Conservation (phyloP, 2,113 vertebrate genomes). For the Hypomesus transpacificus region DNA sequence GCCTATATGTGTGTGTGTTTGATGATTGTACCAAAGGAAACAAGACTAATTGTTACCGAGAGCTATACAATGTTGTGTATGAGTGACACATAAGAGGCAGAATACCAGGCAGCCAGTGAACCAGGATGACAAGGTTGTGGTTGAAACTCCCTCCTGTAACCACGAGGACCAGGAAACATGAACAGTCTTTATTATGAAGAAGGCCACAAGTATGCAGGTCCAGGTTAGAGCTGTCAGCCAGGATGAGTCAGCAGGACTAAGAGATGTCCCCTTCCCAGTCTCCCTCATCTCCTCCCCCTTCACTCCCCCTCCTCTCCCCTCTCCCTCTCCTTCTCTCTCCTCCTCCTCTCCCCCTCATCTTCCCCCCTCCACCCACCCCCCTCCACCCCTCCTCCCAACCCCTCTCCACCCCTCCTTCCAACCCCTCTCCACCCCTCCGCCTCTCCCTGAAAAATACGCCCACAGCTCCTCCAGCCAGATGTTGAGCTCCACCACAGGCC, state of each 20-base stretch:
- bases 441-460: constrained; percentile 50
- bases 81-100: too few species aligned
- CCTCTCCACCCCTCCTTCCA: too few species aligned
- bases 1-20: too few species aligned
- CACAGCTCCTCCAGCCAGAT: constrained; percentile 52
- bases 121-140: constrained; percentile 35
- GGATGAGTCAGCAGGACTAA: constrained; percentile 62
- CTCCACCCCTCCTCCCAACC: too few species aligned
- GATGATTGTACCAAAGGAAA: too few species aligned
- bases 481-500: constrained; percentile 53
- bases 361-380: too few species aligned
- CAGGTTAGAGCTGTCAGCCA: constrained; percentile 55
- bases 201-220: constrained; percentile 54
- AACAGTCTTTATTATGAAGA: constrained; percentile 49
- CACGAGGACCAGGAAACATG: constrained; percentile 59
- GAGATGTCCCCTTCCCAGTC: constrained; percentile 41
- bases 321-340: too few species aligned
- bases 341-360: too few species aligned
- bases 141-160: constrained; percentile 57
- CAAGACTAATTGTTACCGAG: too few species aligned
- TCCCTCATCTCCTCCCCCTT: constrained; percentile 33
- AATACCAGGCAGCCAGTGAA: constrained; percentile 20
- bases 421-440: neutral
- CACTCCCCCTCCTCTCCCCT: too few species aligned
- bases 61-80: too few species aligned